These are phyloP conservation scores for Hirundo rustica DNA, from an alignment of 2,797 vertebrate genomes.

Conservation along the genomic window DNA sequence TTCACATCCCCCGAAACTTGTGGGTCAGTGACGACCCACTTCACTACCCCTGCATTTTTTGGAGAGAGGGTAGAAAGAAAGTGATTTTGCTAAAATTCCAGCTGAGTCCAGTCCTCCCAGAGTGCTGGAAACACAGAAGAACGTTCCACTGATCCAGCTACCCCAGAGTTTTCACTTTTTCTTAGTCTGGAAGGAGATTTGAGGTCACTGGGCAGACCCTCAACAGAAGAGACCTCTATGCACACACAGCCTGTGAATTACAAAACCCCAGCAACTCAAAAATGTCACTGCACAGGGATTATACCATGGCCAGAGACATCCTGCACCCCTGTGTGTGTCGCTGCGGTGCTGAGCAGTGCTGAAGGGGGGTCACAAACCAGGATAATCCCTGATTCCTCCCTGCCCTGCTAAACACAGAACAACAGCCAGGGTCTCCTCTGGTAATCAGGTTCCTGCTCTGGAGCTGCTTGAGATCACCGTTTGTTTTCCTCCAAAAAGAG, in stretches of 20 bases:
- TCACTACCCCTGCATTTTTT: neutral
- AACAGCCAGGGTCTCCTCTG: neutral
- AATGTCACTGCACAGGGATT: neutral
- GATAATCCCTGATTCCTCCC: neutral
- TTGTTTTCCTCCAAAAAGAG: constrained; percentile 63
- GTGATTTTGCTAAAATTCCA: neutral
- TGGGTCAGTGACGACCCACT: neutral
- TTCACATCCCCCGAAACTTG: neutral
- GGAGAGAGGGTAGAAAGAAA: neutral
- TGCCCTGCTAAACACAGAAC: neutral
- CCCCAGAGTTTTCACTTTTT: neutral
- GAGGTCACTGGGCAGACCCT: neutral
- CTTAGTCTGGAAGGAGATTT: neutral
- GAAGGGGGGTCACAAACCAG: neutral
- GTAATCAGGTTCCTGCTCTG: constrained; percentile 2
- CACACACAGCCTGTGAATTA: neutral
- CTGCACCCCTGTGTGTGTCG: neutral
- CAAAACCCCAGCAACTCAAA: accelerated
- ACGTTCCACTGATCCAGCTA: accelerated
- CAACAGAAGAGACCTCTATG: neutral
- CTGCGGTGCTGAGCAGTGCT: neutral
- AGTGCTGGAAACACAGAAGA: neutral
- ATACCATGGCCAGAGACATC: accelerated
- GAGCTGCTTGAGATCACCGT: constrained; percentile 49
- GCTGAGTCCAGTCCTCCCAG: neutral